These are phyloP conservation scores for Dipodomys spectabilis DNA, from an alignment of 2,113 vertebrate genomes.

Conservation along the genomic window DNA sequence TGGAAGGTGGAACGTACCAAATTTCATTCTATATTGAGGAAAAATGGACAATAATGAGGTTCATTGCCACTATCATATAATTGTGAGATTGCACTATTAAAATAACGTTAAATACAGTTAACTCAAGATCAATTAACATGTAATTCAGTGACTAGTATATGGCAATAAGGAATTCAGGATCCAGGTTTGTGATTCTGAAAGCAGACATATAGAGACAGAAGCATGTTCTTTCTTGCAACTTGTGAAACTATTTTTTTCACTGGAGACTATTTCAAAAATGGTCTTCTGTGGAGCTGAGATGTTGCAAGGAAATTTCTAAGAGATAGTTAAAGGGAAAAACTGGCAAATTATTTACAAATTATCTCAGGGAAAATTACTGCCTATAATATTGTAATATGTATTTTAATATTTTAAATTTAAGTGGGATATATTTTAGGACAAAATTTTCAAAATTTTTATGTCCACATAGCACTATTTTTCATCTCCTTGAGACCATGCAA, in stretches of 20 bases:
- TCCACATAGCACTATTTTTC: not conserved
- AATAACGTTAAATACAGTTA: slow-evolving; percentile 1
- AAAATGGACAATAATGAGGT: not conserved
- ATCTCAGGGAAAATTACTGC: not conserved
- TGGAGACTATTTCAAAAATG: not conserved
- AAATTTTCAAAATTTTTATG: not conserved
- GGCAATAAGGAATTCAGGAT: not conserved
- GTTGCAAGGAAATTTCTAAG: not conserved
- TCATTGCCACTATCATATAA: not conserved
- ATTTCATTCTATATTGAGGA: not conserved
- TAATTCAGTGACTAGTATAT: slow-evolving; percentile 4
- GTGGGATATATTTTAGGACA: slow-evolving; percentile 17
- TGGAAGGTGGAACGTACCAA: not conserved
- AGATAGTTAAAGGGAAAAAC: not conserved
- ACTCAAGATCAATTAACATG: not conserved
- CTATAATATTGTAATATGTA: slow-evolving; percentile 1
- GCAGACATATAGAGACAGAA: not conserved
- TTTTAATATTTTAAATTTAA: not conserved
- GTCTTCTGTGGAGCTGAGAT: not conserved
- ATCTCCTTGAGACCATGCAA: not conserved
- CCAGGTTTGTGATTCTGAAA: not conserved
- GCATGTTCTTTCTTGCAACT: not conserved
- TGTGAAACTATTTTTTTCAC: not conserved
- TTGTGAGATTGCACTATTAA: not conserved
- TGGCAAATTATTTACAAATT: not conserved